Evolutionary conservation across 2,113 vertebrate genomes (phyloP).

Genomic region (Dermatemys mawii): DNA sequence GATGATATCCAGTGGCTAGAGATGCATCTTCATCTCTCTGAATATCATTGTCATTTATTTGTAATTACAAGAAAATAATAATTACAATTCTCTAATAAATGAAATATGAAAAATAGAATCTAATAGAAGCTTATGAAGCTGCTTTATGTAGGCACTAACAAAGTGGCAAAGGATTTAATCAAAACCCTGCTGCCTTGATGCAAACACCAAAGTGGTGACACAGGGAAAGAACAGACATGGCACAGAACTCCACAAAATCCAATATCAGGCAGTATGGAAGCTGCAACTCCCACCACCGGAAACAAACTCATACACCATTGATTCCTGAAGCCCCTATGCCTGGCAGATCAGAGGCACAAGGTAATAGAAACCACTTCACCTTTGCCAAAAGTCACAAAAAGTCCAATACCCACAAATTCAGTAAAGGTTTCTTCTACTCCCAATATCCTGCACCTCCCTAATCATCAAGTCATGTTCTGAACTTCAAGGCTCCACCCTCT

Average conservation of each 20-base stretch:
- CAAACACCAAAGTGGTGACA: neutral
- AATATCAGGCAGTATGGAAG: neutral
- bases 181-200: neutral
- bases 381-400: neutral
- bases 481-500: neutral
- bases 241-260: neutral
- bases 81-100: neutral
- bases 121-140: slow-evolving; percentile 11
- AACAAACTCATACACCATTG: neutral
- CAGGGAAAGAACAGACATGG: neutral
- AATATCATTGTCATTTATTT: neutral
- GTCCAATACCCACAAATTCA: neutral
- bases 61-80: neutral
- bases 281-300: neutral
- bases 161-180: slow-evolving; percentile 16
- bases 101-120: slow-evolving; percentile 40
- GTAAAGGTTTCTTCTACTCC: neutral
- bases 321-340: neutral
- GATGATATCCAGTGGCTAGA: neutral
- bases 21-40: slow-evolving; percentile 32
- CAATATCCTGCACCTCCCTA: neutral
- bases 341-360: no score
- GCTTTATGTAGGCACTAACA: neutral
- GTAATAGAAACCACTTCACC: neutral
- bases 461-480: no score